Conservation (phyloP, 2,113 vertebrate genomes). For the human (Homo sapiens) region DNA sequence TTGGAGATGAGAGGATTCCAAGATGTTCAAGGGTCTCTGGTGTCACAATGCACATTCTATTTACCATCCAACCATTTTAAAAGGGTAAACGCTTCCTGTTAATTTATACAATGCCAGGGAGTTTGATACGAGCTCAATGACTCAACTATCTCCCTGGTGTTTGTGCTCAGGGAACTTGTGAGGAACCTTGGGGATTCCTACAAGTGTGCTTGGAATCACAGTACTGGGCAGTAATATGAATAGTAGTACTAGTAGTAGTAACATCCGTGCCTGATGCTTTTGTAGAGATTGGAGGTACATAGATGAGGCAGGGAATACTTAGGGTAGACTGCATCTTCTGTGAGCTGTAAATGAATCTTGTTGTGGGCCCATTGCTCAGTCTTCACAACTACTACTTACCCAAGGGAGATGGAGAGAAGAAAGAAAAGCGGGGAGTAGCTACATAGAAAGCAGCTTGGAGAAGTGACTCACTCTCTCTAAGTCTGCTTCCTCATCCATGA, state of each 20-base stretch:
- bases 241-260: too few relatives aligned
- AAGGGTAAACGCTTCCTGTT: neutral
- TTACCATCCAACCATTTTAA: neutral
- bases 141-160: neutral
- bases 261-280: too few relatives aligned
- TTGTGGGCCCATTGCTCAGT: neutral
- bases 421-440: neutral
- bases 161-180: neutral
- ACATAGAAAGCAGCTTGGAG: neutral
- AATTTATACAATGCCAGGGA: neutral
- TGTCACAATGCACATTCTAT: neutral
- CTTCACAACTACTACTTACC: neutral
- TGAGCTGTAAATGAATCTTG: neutral
- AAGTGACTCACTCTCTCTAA: neutral
- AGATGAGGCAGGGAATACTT: neutral
- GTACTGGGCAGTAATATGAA: neutral
- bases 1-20: neutral
- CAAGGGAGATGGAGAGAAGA: neutral
- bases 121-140: neutral
- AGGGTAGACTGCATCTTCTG: neutral
- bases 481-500: neutral
- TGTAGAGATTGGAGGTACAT: neutral
- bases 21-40: neutral
- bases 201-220: neutral
- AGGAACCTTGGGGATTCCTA: neutral